These are phyloP conservation scores for Nycticorax nycticorax DNA, from an alignment of 2,113 vertebrate genomes.

Conservation along the genomic window DNA sequence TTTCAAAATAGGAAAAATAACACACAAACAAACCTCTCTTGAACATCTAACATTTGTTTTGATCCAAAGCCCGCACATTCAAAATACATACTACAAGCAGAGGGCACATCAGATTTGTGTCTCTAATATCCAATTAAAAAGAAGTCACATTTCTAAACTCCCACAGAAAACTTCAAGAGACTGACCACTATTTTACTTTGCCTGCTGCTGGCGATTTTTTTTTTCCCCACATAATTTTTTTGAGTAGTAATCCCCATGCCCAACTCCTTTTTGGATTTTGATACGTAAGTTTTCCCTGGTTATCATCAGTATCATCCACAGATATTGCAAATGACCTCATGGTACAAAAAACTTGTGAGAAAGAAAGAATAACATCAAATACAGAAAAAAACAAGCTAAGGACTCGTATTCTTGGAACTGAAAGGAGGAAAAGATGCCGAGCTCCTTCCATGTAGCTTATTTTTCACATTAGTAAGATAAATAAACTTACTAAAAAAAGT, in stretches of 20 bases:
- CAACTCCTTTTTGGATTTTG: background rate
- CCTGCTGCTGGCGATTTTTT: background rate
- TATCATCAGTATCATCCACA: background rate
- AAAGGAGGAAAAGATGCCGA: background rate
- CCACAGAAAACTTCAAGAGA: rapidly evolving
- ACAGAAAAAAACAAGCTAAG: background rate
- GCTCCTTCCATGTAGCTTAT: background rate
- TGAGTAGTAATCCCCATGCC: background rate
- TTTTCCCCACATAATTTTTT: background rate
- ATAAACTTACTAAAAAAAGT: background rate
- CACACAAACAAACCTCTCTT: background rate
- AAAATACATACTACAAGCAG: background rate
- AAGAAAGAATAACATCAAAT: background rate
- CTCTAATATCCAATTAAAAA: background rate
- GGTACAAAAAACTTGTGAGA: rapidly evolving
- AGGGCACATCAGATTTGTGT: rapidly evolving
- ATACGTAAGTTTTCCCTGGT: background rate
- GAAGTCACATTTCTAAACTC: background rate
- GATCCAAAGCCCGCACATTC: background rate
- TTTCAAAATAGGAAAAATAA: background rate
- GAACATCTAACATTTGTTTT: background rate
- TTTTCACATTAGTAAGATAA: background rate
- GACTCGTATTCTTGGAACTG: background rate
- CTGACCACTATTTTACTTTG: background rate
- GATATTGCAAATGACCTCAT: background rate